These are phyloP conservation scores for Chrysomallon squamiferum DNA, from an alignment of 1,140 invertebrate genomes.

Conservation along the genomic window DNA sequence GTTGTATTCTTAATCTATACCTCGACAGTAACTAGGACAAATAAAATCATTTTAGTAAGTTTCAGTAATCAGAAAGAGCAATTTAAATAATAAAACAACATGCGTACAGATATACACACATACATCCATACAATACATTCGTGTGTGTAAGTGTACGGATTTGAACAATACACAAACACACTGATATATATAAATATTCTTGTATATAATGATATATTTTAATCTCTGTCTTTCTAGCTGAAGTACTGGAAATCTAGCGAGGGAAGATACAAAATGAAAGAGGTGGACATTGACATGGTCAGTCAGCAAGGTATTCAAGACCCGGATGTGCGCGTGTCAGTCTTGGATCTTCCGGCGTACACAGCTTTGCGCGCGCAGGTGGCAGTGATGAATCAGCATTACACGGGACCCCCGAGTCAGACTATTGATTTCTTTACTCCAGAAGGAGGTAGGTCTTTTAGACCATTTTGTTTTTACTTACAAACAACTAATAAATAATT, in stretches of 20 bases:
- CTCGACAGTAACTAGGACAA: too few relatives aligned
- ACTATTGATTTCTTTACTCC: slow-evolving; percentile 86
- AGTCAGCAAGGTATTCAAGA: slow-evolving; percentile 37
- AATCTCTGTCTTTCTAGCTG: slow-evolving; percentile 49
- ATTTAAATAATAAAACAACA: too few relatives aligned
- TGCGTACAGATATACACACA: too few relatives aligned
- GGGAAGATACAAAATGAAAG: slow-evolving; percentile 46
- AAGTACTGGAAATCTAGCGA: slow-evolving; percentile 54
- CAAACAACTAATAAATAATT: too few relatives aligned
- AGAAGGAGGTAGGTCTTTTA: slow-evolving; percentile 67
- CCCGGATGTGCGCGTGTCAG: slow-evolving; percentile 44
- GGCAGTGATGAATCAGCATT: slow-evolving; percentile 86
- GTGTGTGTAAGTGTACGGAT: neutral
- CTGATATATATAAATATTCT: neutral
- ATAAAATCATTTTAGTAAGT: too few relatives aligned
- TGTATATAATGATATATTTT: neutral
- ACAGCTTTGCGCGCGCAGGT: slow-evolving; percentile 90
- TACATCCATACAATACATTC: too few relatives aligned
- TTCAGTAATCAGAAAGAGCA: too few relatives aligned
- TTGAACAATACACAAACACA: neutral
- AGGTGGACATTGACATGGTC: slow-evolving; percentile 25
- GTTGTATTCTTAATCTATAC: too few relatives aligned
- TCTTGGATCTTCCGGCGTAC: slow-evolving; percentile 67
- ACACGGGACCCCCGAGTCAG: slow-evolving; percentile 89
- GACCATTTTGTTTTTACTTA: too few relatives aligned